phyloP scores from a whole-genome alignment of 1,140 invertebrate genomes.

The Zaprionus inermis region DNA sequence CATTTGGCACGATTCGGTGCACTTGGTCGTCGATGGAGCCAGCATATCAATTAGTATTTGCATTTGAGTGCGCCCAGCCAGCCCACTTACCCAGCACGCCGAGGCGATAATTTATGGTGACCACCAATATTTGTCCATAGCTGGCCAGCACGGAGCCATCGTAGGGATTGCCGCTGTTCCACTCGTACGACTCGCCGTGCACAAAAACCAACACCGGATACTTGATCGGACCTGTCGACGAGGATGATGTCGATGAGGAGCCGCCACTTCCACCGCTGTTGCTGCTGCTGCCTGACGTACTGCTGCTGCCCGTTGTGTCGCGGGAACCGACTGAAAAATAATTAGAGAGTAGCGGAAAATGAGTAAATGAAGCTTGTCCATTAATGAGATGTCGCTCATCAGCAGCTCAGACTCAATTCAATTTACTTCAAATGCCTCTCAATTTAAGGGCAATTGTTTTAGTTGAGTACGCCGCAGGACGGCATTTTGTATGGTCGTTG shows the following conservation, averaged over 20 bases:
- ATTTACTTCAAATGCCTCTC: neutral
- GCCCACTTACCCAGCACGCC: conserved; percentile 96
- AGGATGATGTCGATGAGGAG: conserved; percentile 46
- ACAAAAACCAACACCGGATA: conserved; percentile 97
- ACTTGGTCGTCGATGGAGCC: conserved; percentile 42
- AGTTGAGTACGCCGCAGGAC: too few relatives aligned
- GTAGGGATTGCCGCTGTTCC: conserved; percentile 98
- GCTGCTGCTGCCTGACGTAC: conserved; percentile 24
- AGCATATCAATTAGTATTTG: conserved; percentile 79
- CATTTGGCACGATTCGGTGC: conserved; percentile 60
- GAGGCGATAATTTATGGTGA: conserved; percentile 98
- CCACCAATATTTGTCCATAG: conserved; percentile 96
- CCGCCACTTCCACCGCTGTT: conserved; percentile 14
- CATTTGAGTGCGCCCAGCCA: conserved; percentile 51
- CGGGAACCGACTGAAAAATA: conserved; percentile 88
- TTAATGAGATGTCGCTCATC: conserved; percentile 53
- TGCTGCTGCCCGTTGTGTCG: conserved; percentile 84
- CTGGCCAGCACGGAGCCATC: conserved; percentile 96
- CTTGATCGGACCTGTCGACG: conserved; percentile 82
- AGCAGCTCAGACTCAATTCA: conserved; percentile 44
- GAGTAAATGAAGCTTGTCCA: conserved; percentile 26
- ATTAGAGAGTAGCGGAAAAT: conserved; percentile 28
- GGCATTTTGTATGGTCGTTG: too few relatives aligned
- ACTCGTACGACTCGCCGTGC: conserved; percentile 98
- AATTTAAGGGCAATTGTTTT: conserved; percentile 18